Conservation (phyloP, 1,140 invertebrate genomes). For the Aradophagus sp. region DNA sequence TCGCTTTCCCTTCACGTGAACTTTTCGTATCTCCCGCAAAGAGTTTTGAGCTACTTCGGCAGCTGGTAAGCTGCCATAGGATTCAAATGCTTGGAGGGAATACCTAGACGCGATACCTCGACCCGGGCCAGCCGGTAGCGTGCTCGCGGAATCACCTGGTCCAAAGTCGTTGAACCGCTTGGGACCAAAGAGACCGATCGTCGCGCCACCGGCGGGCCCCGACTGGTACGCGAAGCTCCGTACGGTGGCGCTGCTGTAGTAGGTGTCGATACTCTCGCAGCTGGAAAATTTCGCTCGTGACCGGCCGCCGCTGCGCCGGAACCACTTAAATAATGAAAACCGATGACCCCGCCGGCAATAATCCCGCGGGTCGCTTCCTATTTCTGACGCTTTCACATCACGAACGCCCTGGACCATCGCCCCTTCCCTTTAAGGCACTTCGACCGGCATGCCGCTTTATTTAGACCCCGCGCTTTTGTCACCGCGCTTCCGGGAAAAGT, state of each 20-base stretch:
- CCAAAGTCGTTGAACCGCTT: conserved; percentile 59
- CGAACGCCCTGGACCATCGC: conserved; percentile 64
- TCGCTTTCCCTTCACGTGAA: conserved; percentile 84
- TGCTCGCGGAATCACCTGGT: conserved; percentile 47
- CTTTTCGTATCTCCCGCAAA: conserved; percentile 62
- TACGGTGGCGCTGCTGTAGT: conserved; percentile 81
- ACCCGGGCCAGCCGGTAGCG: conserved; percentile 59
- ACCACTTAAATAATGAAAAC: conserved; percentile 71
- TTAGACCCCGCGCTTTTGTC: conserved; percentile 59
- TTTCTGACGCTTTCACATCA: conserved; percentile 49
- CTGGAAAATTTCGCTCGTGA: conserved; percentile 66
- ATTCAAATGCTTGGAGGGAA: conserved; percentile 73
- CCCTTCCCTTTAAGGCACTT: conserved; percentile 29
- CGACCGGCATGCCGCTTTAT: conserved; percentile 62
- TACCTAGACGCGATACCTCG: conserved; percentile 63
- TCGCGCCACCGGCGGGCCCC: conserved; percentile 55
- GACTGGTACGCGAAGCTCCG: conserved; percentile 82
- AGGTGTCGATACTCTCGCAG: conserved; percentile 76
- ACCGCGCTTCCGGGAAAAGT: conserved; percentile 22
- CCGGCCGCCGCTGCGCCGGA: conserved; percentile 57
- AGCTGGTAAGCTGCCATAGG: conserved; percentile 74
- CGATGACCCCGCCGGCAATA: conserved; percentile 46
- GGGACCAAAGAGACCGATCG: conserved; percentile 77
- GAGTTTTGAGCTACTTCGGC: conserved; percentile 7
- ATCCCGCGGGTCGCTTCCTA: conserved; percentile 34